phyloP scores from a whole-genome alignment of 2,797 vertebrate genomes.

The Tolypeutes matacus region DNA sequence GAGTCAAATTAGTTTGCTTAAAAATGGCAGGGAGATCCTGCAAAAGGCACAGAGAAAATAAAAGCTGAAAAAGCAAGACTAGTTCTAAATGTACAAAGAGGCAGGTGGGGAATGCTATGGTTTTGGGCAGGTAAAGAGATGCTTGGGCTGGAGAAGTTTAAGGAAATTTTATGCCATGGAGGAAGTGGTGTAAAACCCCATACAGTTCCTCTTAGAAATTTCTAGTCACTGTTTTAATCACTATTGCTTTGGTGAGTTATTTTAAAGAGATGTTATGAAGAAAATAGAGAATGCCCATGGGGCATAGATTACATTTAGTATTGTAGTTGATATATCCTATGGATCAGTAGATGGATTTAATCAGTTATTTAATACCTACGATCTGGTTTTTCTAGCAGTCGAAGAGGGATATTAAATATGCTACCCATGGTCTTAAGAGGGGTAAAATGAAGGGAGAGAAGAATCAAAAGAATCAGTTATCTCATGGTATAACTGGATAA shows the following conservation, averaged over 20 bases:
- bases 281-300: neutral
- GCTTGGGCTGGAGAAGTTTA: neutral
- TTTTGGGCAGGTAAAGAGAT: neutral
- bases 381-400: neutral
- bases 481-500: neutral
- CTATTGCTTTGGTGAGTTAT: neutral
- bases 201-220: neutral
- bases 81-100: neutral
- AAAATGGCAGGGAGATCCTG: neutral
- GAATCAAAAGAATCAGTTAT: neutral
- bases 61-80: neutral
- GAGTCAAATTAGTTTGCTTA: neutral
- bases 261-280: neutral
- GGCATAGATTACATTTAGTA: neutral
- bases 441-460: neutral
- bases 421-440: neutral
- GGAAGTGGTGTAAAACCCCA: neutral
- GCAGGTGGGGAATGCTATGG: neutral
- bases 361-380: neutral
- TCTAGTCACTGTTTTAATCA: neutral
- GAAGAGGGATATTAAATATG: neutral
- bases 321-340: neutral
- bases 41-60: neutral
- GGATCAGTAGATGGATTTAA: neutral
- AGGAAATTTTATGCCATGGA: neutral